Evolutionary conservation across 1,140 invertebrate genomes (phyloP), one percentile per base, ranked within the genome.

Genomic region (Coptotermes formosanus): DNA sequence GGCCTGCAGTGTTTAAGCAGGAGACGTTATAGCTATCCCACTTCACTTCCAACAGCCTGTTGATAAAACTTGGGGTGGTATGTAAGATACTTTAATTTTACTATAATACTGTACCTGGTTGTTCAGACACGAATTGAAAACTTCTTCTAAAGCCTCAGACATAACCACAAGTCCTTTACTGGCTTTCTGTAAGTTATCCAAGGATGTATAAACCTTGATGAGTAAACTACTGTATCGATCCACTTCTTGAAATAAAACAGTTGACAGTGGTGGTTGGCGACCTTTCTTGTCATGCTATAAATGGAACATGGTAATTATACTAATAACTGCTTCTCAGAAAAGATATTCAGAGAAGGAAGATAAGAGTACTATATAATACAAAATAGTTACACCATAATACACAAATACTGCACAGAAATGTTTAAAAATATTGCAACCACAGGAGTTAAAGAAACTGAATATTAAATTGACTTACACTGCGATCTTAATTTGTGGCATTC

Each of bases 81-180:
- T 16, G 9, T 48, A 48, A 16, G 14, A 55, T 19, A 2, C 52
- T 55, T 55, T 55, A 55, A 55, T 19, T 55, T 55, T 55, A 21
- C 19, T 55, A 55, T 55, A 55, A 55, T 38, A 38, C 38, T 23
- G 45, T 89, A 95, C 94, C 86, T 94, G 92, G 90, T 97, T 97
- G 88, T 95, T 95, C 1, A 96, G 90, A 87, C 97, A 94, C 0
- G 96, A 91, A 82, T 92, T 94, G 89, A 96, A 97, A 3, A 97
- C 94, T 88, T 93, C 94, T 91, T 98, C 97, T 86, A 97, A 91
- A 75, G 94, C 93, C 87, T 97, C 96, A 55, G 96, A 97, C 97
- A 98, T 98, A 2, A 97, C 96, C 25, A 97, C 94, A 82, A 97
- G 93, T 69, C 97, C 97, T 92, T 92, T 93, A 81, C 98, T 97